Base-by-base conservation (phyloP, 2,113 vertebrate genomes). In the Catharus bicknelli region DNA sequence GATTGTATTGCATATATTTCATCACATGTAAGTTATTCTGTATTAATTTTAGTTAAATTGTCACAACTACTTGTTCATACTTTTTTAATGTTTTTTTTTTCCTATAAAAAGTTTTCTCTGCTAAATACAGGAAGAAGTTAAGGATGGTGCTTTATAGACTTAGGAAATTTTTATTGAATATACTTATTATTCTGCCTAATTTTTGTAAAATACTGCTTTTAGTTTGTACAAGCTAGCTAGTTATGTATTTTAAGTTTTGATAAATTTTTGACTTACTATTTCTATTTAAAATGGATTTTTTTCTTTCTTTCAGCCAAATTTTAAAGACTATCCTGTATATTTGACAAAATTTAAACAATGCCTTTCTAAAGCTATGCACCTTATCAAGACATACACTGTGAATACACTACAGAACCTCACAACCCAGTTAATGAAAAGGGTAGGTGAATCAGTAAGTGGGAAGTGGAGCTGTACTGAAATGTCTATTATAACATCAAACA, bases 1-100 rank as follows among this genome's bases (percentile, higher is more conserved):
- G 99, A 99, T 95, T 99, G 99, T 96, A 98, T 99, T 90, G 98
- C 98, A 26, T 99, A 99, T 68, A 99, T 99, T 96, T 99, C 99
- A 47, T 98, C 98, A 16, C 98, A 99, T 88, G 99, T 99, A 97
- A 99, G 99, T 98, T 38, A 58, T 79, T 48, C 30, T 48, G 11
- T 80, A 47, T 88, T 92, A 18, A 2, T 86, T 95, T 92, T 67
- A 69, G 40, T 66, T 78, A 91, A 89, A 79, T 55, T 21, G 30
- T 47, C 18, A 43, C 38, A 61, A 34, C 10, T 25, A 0, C 43
- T 5, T 70, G 8, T 84, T 84, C 11, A 16, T 67, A 16, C 10
- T 40, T 7, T 17, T 51, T 59, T 22, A 59, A 32, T 80, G 11
- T 45, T 54, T 42, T 47, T 38, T 29, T 34, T 11, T 8, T 9